Percentiles rank a stretch among this genome's conserved stretches.
These are phyloP conservation scores for Cryptocephalus primarius DNA, from an alignment of 2,888 invertebrate genomes.

Conservation along the genomic window DNA sequence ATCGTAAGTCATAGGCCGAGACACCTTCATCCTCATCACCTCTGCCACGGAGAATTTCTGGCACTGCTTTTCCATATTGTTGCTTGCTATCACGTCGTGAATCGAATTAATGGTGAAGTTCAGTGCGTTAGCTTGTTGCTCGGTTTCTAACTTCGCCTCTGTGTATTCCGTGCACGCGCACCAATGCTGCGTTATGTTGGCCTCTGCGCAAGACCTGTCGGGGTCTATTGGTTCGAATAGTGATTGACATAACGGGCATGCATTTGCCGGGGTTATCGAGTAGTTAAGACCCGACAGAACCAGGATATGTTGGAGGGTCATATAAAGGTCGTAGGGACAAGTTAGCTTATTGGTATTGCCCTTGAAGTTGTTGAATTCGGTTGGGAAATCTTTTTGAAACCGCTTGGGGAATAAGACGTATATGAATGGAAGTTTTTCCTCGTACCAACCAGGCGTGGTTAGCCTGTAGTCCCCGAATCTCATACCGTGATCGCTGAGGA, in stretches of 20 bases:
- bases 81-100: constrained; percentile 2
- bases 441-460: constrained; percentile 64
- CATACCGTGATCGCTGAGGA: constrained; percentile 73
- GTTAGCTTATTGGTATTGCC: constrained; percentile 57
- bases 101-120: constrained; percentile 8
- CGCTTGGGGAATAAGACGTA: constrained; percentile 56
- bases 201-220: constrained; percentile 58
- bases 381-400: constrained; percentile 45
- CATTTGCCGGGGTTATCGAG: constrained; percentile 31
- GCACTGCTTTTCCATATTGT: constrained; percentile 27
- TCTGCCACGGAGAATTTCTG: constrained; percentile 26
- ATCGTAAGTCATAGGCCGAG: constrained; percentile 21
- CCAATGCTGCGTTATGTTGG: constrained; percentile 59
- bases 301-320: constrained; percentile 58
- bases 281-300: constrained; percentile 37
- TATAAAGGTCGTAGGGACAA: constrained; percentile 66
- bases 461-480: constrained; percentile 63
- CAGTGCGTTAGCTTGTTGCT: too few species aligned
- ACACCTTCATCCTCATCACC: constrained; percentile 21
- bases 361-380: constrained; percentile 45
- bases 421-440: constrained; percentile 69
- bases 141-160: constrained; percentile 24
- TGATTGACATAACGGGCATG: constrained; percentile 54
- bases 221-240: constrained; percentile 47
- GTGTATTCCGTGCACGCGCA: constrained; percentile 58